A percentile compares a stretch with the other conserved stretches of the same genome.
These are phyloP conservation scores for Florisuga fusca DNA, from an alignment of 2,797 vertebrate genomes.

Conservation along the genomic window DNA sequence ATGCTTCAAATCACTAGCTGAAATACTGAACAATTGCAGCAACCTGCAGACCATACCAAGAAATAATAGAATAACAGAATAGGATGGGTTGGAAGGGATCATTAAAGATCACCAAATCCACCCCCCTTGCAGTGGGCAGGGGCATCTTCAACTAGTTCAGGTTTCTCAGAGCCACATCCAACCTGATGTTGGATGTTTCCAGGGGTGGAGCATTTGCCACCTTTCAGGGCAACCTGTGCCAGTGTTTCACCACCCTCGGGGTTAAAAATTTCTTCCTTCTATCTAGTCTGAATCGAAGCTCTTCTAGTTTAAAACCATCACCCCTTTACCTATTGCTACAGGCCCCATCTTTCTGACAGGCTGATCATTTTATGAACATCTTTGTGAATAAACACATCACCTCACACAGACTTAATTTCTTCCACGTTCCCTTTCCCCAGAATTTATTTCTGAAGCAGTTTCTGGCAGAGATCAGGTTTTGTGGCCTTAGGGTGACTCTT, in stretches of 20 bases:
- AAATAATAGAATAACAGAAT: not conserved
- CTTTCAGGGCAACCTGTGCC: not conserved
- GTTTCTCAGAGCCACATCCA: not conserved
- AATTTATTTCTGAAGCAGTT: not conserved
- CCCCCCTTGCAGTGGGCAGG: accelerated
- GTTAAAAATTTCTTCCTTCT: not conserved
- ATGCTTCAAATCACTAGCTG: not conserved
- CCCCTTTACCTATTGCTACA: not conserved
- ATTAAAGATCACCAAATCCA: not conserved
- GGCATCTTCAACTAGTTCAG: not conserved
- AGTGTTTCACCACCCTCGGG: accelerated
- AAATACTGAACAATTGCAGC: not conserved
- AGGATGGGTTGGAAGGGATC: not conserved
- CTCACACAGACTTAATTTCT: not conserved
- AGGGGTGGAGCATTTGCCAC: not conserved
- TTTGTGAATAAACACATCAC: not conserved
- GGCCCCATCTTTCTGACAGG: not conserved
- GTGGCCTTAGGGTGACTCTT: not conserved
- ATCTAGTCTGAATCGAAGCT: not conserved
- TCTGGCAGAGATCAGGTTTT: not conserved
- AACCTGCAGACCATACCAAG: not conserved
- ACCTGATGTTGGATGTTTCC: not conserved
- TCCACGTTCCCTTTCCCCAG: not conserved
- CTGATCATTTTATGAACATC: not conserved
- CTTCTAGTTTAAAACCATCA: not conserved